These are phyloP conservation scores for Pipra filicauda DNA, from an alignment of 2,113 vertebrate genomes.

Conservation along the genomic window DNA sequence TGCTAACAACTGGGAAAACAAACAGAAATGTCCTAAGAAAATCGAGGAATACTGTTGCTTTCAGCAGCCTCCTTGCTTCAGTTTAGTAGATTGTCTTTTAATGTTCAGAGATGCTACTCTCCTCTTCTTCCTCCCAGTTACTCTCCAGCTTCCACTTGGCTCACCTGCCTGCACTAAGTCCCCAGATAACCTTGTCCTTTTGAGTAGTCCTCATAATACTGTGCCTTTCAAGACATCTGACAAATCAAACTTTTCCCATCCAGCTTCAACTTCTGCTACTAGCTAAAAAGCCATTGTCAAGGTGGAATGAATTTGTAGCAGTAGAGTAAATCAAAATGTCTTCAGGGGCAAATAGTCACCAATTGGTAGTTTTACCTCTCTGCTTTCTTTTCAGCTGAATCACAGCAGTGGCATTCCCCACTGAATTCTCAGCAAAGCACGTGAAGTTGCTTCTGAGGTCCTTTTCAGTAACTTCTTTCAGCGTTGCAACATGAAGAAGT, in stretches of 20 bases:
- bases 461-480: conserved; percentile 73
- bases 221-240: neutral
- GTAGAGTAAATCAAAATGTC: neutral
- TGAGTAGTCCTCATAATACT: neutral
- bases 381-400: conserved; percentile 74
- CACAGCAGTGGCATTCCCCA: conserved; percentile 70
- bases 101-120: neutral
- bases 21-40: neutral
- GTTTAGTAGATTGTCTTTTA: neutral
- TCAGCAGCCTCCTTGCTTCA: neutral
- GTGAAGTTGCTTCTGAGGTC: conserved; percentile 76
- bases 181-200: neutral
- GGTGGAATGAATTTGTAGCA: neutral
- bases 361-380: conserved; percentile 54
- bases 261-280: neutral
- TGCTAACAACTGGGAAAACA: neutral
- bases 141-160: neutral
- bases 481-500: conserved; percentile 13
- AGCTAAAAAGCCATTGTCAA: neutral
- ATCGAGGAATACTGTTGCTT: neutral
- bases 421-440: conserved; percentile 79
- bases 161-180: neutral
- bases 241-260: neutral
- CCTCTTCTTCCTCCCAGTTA: neutral
- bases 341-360: neutral